phyloP scores from a whole-genome alignment of 2,113 vertebrate genomes.

The Oxyruncus cristatus region DNA sequence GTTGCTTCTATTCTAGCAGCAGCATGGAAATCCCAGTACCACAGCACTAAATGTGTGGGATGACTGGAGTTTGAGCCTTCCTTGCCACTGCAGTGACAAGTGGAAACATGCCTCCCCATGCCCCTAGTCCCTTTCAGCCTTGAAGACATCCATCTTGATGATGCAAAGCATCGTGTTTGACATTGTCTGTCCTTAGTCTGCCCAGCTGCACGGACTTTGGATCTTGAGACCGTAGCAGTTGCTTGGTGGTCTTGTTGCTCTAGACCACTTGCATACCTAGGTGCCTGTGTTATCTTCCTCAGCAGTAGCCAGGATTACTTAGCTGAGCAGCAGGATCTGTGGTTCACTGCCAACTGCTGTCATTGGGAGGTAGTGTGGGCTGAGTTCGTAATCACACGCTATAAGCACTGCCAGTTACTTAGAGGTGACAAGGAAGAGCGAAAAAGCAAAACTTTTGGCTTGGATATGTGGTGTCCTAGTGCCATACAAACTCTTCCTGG shows the following conservation, averaged over 20 bases:
- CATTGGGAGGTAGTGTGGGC: background rate
- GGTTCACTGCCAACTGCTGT: background rate
- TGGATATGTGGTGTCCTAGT: background rate
- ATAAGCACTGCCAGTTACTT: background rate
- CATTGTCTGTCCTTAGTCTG: background rate
- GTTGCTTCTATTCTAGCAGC: background rate
- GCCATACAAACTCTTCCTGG: background rate
- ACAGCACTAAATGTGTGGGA: background rate
- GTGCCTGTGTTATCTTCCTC: background rate
- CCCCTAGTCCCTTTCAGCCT: background rate
- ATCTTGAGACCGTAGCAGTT: background rate
- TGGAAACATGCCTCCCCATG: background rate
- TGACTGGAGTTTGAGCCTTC: background rate
- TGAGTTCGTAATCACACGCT: background rate
- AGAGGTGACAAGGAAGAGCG: background rate
- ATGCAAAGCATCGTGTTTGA: background rate
- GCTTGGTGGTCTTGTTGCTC: background rate
- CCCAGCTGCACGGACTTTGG: background rate
- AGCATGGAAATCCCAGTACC: background rate
- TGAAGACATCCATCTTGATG: background rate
- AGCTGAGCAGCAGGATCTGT: background rate
- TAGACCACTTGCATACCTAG: accelerated
- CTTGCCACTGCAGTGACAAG: background rate
- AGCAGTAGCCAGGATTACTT: background rate
- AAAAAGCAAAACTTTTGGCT: background rate